These are phyloP conservation scores for Microhierax caerulescens DNA, from an alignment of 2,797 vertebrate genomes.

Conservation along the genomic window DNA sequence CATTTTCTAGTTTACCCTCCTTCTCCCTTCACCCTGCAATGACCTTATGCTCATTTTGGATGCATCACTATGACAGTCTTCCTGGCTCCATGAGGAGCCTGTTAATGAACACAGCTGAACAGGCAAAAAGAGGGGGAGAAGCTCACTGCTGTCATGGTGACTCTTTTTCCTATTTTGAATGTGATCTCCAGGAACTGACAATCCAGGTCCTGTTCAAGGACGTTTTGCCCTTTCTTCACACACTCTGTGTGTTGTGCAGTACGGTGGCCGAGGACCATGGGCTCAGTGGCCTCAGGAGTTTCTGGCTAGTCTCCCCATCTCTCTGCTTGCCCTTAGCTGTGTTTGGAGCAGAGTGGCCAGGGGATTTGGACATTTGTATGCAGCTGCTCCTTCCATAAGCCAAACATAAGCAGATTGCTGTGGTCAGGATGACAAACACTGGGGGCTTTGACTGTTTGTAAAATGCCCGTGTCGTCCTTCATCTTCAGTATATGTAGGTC, in stretches of 20 bases:
- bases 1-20: not conserved
- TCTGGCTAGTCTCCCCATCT: not conserved
- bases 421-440: not conserved
- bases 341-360: not conserved
- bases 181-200: not conserved
- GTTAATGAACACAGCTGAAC: not conserved
- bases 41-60: not conserved
- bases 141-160: not conserved
- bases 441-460: not conserved
- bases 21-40: not conserved
- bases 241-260: not conserved
- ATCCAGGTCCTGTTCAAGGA: not conserved
- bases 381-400: not conserved
- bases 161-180: not conserved
- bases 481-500: not conserved
- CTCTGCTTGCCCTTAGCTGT: not conserved
- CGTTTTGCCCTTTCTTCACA: not conserved
- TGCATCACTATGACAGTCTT: not conserved
- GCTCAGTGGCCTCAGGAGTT: not conserved
- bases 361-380: not conserved
- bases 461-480: not conserved
- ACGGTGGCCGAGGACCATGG: fast-evolving
- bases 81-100: not conserved
- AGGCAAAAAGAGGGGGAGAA: not conserved
- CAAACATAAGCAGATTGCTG: fast-evolving